Base-by-base conservation (phyloP, 2,113 vertebrate genomes). In the Corythoichthys intestinalis region DNA sequence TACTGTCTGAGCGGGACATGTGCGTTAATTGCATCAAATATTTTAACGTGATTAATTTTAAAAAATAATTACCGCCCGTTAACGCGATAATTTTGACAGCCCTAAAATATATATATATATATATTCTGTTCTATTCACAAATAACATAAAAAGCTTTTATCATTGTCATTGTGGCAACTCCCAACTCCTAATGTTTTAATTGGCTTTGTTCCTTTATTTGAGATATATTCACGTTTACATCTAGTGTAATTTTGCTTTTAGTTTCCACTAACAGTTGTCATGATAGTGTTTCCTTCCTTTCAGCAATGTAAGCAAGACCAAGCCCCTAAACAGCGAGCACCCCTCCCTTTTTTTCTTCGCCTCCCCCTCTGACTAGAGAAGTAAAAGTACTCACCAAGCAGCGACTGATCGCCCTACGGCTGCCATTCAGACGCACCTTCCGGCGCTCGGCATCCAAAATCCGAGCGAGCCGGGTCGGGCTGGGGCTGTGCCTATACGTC, bases 351-450 rank as follows among this genome's bases (percentile, higher is more conserved):
- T 69, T 62, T 46, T 65, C 69, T 79, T 63, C 83, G 87, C 82
- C 78, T 84, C 88, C 89, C 82, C 83, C 86, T 87, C 76, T 78
- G 80, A 74, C 73, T 84, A 86, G 67, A 84, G 87, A 85, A 85
- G 74, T 73, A 72, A 85, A 72, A 79, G 83, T 76, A 91, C 88
- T 90, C 83, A 91, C 89, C 89, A 54, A 77, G 61, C 76, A 82
- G 74, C 74, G 84, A 76, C 76, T 83, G 79, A 70, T 82, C 73
- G 72, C 76, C 63, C 62, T 56, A 68, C 70, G 82, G 76, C 75
- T 69, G 81, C 75, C 70, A 71, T 69, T 41, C 70, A 74, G 77
- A 85, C 82, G 85, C 84, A 83, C 76, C 83, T 80, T 84, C 74
- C 78, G 67, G 86, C 74, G 75, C 77, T 63, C 48, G 80, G 72